Evolutionary conservation across 2,888 invertebrate species (phyloP).

Genomic region (Villa cingulata): DNA sequence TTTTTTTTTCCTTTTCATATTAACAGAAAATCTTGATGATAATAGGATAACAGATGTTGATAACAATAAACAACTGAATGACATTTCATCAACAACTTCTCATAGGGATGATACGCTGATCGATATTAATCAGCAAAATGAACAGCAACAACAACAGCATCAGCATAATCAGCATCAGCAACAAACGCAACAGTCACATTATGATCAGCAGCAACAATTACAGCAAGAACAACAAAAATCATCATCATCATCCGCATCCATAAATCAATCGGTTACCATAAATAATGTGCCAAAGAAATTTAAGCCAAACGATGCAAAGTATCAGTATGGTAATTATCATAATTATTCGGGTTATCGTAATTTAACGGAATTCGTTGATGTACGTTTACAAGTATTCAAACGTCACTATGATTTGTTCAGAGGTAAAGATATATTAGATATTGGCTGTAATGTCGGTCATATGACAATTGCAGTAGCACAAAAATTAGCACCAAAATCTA

Average conservation of each 20-base stretch:
- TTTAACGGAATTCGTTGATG: constrained; percentile 65
- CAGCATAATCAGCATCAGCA: neutral
- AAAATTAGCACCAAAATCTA: constrained; percentile 68
- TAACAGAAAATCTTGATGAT: constrained; percentile 26
- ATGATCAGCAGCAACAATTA: neutral
- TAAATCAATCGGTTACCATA: no score
- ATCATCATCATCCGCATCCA: no score
- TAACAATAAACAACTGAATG: constrained; percentile 17
- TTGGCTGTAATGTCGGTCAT: constrained; percentile 96
- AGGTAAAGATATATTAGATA: constrained; percentile 84
- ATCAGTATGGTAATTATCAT: constrained; percentile 93
- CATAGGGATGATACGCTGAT: neutral
- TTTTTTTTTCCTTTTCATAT: neutral
- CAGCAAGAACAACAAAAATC: neutral
- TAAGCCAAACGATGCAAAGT: constrained; percentile 61
- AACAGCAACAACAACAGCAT: neutral
- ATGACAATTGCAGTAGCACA: constrained; percentile 82
- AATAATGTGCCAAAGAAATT: constrained; percentile 34
- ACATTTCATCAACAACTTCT: constrained; percentile 16
- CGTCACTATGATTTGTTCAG: constrained; percentile 70
- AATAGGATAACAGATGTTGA: constrained; percentile 25
- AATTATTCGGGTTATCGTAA: constrained; percentile 94
- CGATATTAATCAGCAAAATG: neutral
- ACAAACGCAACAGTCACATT: neutral
- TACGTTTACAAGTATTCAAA: constrained; percentile 67